phyloP scores from a whole-genome alignment of 2,888 invertebrate species.

The Hemicrepidius hirtus region DNA sequence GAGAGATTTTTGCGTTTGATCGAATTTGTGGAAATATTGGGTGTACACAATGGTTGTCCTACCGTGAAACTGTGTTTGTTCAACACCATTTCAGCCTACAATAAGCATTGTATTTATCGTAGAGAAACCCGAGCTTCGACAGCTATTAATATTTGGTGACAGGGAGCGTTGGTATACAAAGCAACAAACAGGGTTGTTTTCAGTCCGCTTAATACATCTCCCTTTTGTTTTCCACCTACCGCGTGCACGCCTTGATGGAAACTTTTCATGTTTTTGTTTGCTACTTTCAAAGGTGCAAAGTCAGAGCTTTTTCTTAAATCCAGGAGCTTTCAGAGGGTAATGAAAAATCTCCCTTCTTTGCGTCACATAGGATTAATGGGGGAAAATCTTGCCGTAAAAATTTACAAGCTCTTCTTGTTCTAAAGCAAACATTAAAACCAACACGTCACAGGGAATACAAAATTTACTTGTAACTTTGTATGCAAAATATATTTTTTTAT shows the following conservation, averaged over 20 bases:
- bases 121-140: slow-evolving; percentile 1
- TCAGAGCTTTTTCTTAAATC: slow-evolving; percentile 17
- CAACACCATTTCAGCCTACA: slow-evolving; percentile 6
- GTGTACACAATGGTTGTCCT: background rate
- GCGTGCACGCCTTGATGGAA: background rate
- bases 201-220: slow-evolving; percentile 6
- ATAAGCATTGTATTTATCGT: slow-evolving; percentile 21
- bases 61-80: background rate
- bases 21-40: slow-evolving; percentile 3
- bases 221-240: slow-evolving; percentile 2
- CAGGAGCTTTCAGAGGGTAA: slow-evolving; percentile 9
- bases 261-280: slow-evolving; percentile 13
- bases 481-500: background rate
- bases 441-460: background rate
- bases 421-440: background rate
- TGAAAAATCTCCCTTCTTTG: slow-evolving; percentile 15
- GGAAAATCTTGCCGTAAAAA: slow-evolving; percentile 3
- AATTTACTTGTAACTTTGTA: background rate
- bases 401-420: background rate
- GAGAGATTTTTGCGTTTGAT: background rate
- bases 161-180: slow-evolving; percentile 3
- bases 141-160: slow-evolving; percentile 22
- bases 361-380: background rate
- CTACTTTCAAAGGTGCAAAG: slow-evolving; percentile 13
- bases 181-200: slow-evolving; percentile 12